Evolutionary conservation across 2,888 invertebrate species (phyloP).

Genomic region (Seladonia tumulorum): DNA sequence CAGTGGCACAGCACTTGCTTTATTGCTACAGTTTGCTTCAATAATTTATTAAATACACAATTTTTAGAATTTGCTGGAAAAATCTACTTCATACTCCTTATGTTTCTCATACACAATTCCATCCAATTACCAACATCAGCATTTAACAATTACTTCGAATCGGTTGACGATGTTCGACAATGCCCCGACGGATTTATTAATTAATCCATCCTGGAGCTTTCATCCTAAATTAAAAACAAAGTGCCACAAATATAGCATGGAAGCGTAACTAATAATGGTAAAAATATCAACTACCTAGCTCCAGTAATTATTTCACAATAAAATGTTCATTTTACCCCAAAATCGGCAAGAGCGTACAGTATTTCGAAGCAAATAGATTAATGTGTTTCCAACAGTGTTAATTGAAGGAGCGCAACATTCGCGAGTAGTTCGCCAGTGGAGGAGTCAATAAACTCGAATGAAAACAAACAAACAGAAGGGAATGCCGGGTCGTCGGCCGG

Average conservation of each 20-base stretch:
- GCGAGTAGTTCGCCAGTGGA: neutral
- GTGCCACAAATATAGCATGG: too few species aligned
- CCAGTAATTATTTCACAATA: neutral
- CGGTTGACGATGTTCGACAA: too few species aligned
- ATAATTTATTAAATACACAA: neutral
- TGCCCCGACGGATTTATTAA: too few species aligned
- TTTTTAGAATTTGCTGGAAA: too few species aligned
- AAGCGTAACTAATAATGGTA: too few species aligned
- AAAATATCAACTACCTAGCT: neutral
- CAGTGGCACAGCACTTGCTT: neutral
- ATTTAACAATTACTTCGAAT: too few species aligned
- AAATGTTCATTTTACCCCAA: neutral
- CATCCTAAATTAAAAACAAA: too few species aligned
- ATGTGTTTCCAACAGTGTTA: neutral
- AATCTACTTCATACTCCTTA: too few species aligned
- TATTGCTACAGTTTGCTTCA: neutral
- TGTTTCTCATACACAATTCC: too few species aligned
- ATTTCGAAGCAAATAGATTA: neutral
- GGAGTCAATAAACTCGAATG: neutral
- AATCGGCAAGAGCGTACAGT: neutral
- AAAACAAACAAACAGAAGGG: conserved; percentile 11
- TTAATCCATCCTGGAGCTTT: too few species aligned
- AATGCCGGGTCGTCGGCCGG: neutral
- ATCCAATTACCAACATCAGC: too few species aligned
- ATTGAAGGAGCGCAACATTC: neutral